These are phyloP conservation scores for Zalophus californianus DNA, from an alignment of 2,797 vertebrate genomes.

Conservation along the genomic window DNA sequence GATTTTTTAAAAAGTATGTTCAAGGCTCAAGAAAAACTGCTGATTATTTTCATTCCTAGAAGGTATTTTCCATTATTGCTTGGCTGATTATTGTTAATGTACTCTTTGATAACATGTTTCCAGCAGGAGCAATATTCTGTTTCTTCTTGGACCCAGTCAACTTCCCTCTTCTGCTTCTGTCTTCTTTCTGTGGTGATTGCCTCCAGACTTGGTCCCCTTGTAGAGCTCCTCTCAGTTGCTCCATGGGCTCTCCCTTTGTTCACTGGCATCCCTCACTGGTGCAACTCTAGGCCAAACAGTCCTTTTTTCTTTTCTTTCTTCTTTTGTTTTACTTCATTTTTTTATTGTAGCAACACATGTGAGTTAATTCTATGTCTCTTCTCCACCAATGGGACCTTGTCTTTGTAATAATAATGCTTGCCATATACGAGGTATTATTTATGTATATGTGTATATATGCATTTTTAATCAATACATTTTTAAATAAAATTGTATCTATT, in stretches of 20 bases:
- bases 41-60: neutral
- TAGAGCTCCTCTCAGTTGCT: neutral
- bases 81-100: neutral
- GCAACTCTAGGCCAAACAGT: neutral
- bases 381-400: neutral
- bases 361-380: neutral
- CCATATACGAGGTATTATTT: neutral
- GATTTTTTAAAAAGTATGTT: neutral
- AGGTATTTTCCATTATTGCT: neutral
- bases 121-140: neutral
- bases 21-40: neutral
- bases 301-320: neutral
- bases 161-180: neutral
- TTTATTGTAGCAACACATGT: neutral
- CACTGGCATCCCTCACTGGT: neutral
- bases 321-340: slow-evolving; percentile 24
- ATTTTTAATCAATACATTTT: neutral
- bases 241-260: neutral
- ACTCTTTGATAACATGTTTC: neutral
- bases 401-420: neutral
- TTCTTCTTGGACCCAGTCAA: neutral
- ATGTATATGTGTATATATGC: fast-evolving
- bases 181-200: neutral
- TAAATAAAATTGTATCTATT: neutral
- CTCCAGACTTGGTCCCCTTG: neutral